A percentile compares a stretch with the other conserved stretches of the same genome.
Conservation (phyloP, 1,140 invertebrate genomes). For the Zaprionus gabonicus region DNA sequence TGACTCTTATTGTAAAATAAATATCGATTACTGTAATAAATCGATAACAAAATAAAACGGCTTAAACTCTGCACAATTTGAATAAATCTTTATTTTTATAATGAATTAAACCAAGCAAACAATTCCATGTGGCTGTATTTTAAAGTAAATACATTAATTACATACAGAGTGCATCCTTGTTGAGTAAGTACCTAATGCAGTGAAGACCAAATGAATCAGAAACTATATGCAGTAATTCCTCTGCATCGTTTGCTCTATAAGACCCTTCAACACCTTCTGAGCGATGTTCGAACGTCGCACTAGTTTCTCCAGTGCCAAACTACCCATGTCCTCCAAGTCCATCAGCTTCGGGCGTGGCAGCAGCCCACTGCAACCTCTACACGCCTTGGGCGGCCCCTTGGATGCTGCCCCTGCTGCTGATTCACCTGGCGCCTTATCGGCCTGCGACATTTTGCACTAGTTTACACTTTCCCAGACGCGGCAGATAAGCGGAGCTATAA, state of each 20-base stretch:
- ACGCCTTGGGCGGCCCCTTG: slow-evolving; percentile 39
- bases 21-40: background rate
- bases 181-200: background rate
- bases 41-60: background rate
- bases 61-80: background rate
- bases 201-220: background rate
- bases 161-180: background rate
- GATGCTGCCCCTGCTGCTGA: slow-evolving; percentile 7
- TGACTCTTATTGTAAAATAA: background rate
- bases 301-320: slow-evolving; percentile 40
- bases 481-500: slow-evolving; percentile 40
- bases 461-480: slow-evolving; percentile 30
- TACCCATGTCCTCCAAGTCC: slow-evolving; percentile 65
- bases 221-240: background rate
- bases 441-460: slow-evolving; percentile 58
- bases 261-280: slow-evolving; percentile 58
- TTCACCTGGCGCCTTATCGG: slow-evolving; percentile 39
- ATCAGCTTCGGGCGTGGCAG: slow-evolving; percentile 41
- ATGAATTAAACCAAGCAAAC: background rate
- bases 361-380: slow-evolving; percentile 55
- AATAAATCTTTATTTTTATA: background rate
- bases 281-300: slow-evolving; percentile 55
- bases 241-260: slow-evolving; percentile 35
- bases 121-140: background rate
- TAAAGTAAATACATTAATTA: background rate